These are phyloP conservation scores for Pogonomyrmex californicus DNA, from an alignment of 1,140 invertebrate species.

Conservation along the genomic window DNA sequence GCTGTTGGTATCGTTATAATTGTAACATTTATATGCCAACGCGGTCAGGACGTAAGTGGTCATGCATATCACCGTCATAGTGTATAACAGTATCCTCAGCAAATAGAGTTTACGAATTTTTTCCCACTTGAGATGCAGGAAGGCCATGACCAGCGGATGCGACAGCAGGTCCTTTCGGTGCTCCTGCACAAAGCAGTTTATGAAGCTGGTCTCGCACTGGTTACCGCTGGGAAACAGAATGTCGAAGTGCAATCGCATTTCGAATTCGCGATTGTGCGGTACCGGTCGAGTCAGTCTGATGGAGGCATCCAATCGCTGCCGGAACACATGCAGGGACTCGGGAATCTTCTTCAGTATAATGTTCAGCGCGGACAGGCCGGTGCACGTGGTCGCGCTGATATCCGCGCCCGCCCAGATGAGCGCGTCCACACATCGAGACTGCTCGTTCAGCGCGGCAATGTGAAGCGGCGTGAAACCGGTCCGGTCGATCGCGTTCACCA, in stretches of 20 bases:
- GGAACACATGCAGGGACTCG: constrained; percentile 87
- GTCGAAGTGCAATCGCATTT: constrained; percentile 89
- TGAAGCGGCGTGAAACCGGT: constrained; percentile 91
- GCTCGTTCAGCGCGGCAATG: constrained; percentile 89
- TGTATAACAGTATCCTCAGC: constrained; percentile 88
- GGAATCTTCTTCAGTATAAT: constrained; percentile 89
- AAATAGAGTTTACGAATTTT: constrained; percentile 90
- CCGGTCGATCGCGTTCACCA: constrained; percentile 88
- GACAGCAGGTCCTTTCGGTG: constrained; percentile 89
- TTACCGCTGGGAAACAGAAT: constrained; percentile 88
- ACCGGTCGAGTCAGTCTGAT: constrained; percentile 87
- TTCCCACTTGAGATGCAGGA: constrained; percentile 90
- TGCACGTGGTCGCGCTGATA: constrained; percentile 89
- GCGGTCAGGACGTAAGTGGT: constrained; percentile 88
- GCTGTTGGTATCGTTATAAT: constrained; percentile 76
- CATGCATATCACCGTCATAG: constrained; percentile 88
- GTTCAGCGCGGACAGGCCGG: constrained; percentile 89
- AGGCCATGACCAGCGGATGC: constrained; percentile 89
- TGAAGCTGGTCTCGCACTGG: constrained; percentile 88
- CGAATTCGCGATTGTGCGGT: constrained; percentile 88
- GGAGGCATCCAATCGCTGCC: constrained; percentile 88
- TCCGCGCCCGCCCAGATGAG: constrained; percentile 90
- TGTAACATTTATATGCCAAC: constrained; percentile 86
- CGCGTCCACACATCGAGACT: constrained; percentile 88
- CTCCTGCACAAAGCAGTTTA: constrained; percentile 89